Base-by-base conservation (phyloP, 2,888 invertebrate species). In the Pachydiplax longipennis region DNA sequence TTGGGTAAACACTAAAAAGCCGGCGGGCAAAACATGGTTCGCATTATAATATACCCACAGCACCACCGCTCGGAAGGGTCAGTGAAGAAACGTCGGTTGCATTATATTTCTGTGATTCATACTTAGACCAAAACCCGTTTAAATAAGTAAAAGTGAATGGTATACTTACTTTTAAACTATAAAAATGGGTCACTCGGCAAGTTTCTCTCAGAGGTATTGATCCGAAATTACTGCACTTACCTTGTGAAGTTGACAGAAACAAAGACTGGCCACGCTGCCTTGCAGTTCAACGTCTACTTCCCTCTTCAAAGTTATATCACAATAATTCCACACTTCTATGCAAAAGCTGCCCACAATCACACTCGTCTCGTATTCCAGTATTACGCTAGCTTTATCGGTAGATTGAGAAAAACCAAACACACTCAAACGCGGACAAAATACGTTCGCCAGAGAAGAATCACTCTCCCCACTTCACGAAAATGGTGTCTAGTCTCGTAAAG, bases 251-350 rank as follows among this genome's bases (percentile, higher is more conserved):
- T 92, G 92, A 92, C 92, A 92, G 92, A 92, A 92, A 92, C 92
- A 92, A 92, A 92, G 92, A 91, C 91, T 91, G 91, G 91, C 92
- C 92, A 92, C 92, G 92, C 92, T 92, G 91, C 92, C 91, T 92
- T 92, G 91, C 91, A 92, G 91, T 91, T 92, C 92, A 92, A 91
- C 91, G 92, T 91, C 91, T 91, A 91, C 80, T 91, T 90, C 81
- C 91, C 90, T 91, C 53, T 91, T 90, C 90, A 90, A 91, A 91
- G 91, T 91, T 91, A 90, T 90, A 91, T 91, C 90, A 91, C 91
- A 91, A 91, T 44, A 35, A 91, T 90, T 91, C 90, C 90, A 90
- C 90, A 91, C 91, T 90, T 91, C 83, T 90, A 58, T 80, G 90
- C 44, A 90, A 90, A 91, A 91, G 90, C 80, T 90, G 91, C 91